Evolutionary conservation across 2,797 vertebrate species (phyloP).

Genomic region (Diglossa cyanea): DNA sequence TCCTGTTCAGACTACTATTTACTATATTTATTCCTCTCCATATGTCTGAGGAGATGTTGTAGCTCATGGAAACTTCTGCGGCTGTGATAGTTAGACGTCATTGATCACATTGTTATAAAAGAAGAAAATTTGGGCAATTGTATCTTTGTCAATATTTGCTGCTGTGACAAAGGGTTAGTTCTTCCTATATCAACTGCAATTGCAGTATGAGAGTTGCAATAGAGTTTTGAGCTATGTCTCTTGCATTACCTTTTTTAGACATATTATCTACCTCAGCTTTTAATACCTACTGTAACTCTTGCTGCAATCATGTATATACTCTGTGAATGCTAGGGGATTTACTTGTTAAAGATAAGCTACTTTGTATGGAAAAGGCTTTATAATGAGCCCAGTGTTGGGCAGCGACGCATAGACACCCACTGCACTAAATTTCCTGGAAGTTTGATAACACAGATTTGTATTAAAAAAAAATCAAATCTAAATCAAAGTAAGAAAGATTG

Average conservation of each 20-base stretch:
- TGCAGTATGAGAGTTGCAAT: not conserved
- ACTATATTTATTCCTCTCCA: not conserved
- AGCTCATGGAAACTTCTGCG: not conserved
- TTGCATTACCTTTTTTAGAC: not conserved
- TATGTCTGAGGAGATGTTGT: not conserved
- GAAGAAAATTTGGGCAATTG: not conserved
- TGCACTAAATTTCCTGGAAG: not conserved
- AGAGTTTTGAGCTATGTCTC: not conserved
- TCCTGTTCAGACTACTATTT: not conserved
- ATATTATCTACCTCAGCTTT: not conserved
- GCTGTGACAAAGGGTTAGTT: not conserved
- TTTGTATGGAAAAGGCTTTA: not conserved
- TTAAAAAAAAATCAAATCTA: not conserved
- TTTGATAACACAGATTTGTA: not conserved
- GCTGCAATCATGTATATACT: not conserved
- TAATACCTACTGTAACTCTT: not conserved
- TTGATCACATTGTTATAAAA: not conserved
- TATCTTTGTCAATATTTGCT: not conserved
- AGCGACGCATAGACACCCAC: not conserved
- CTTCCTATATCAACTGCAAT: not conserved
- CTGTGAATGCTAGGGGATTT: not conserved
- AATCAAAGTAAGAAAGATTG: not conserved
- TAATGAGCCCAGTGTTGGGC: not conserved
- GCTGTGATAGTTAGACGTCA: not conserved
- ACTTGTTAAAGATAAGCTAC: not conserved